Conservation (phyloP, 2,113 vertebrate species). For the Oostethus manadensis region DNA sequence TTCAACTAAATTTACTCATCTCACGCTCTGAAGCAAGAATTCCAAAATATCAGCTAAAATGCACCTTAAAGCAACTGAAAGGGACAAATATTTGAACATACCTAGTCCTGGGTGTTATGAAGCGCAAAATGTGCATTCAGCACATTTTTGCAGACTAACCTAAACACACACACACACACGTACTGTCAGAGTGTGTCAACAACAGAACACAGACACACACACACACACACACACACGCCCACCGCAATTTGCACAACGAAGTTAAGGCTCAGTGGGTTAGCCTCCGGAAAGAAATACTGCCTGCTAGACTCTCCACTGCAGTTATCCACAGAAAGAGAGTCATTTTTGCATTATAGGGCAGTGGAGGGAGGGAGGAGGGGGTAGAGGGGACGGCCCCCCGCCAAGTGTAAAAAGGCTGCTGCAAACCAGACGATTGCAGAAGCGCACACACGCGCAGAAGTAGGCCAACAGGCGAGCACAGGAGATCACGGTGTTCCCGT, state of each 20-base stretch:
- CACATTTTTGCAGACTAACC: background rate
- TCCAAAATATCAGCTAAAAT: background rate
- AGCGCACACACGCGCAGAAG: background rate
- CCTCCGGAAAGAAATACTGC: constrained; percentile 23
- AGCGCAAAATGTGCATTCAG: background rate
- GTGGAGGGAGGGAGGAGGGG: background rate
- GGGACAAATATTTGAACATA: background rate
- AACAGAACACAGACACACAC: background rate
- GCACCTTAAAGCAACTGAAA: background rate
- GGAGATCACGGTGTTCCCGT: background rate
- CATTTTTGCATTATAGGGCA: background rate
- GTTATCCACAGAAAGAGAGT: constrained; percentile 2
- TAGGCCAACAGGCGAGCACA: background rate
- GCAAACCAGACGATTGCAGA: background rate
- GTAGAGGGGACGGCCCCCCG: background rate
- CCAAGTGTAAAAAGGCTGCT: background rate
- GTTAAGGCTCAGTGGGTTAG: constrained; percentile 12
- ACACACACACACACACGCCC: constrained; percentile 6
- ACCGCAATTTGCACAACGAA: constrained; percentile 29
- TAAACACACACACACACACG: background rate
- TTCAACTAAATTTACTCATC: background rate
- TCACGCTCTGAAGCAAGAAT: background rate
- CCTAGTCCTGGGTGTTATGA: background rate
- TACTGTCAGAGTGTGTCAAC: background rate
- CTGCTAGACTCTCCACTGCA: constrained; percentile 7